A percentile compares a stretch with the other conserved stretches of the same genome.
These are phyloP conservation scores for Caenorhabditis inopinata DNA, from an alignment of 1,140 invertebrate species.

Conservation along the genomic window DNA sequence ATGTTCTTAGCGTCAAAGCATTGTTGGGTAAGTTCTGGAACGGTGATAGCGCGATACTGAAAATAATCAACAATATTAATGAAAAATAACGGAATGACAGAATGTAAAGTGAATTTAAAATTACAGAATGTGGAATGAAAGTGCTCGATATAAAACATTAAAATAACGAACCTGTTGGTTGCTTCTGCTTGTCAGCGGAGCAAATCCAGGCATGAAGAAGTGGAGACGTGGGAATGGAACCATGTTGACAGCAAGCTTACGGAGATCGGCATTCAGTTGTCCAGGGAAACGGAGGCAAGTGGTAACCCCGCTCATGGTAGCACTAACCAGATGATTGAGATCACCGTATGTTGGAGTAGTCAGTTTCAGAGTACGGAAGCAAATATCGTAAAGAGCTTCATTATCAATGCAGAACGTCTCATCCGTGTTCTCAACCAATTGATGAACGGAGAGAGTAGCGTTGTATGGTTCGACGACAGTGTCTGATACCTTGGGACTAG, in stretches of 20 bases:
- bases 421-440: constrained; percentile 76
- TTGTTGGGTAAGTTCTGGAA: constrained; percentile 83
- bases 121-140: too few relatives aligned
- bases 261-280: constrained; percentile 77
- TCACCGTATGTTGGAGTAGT: constrained; percentile 79
- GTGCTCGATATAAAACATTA: too few relatives aligned
- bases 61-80: too few relatives aligned
- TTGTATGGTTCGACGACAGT: constrained; percentile 79
- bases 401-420: constrained; percentile 81
- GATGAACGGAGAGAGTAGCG: constrained; percentile 75
- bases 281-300: constrained; percentile 71
- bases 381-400: constrained; percentile 78
- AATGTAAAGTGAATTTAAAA: too few relatives aligned
- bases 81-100: too few relatives aligned
- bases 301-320: constrained; percentile 73
- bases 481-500: constrained; percentile 79
- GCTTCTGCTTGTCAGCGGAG: constrained; percentile 77
- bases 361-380: constrained; percentile 76
- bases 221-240: constrained; percentile 88
- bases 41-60: constrained; percentile 77
- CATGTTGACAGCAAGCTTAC: constrained; percentile 93
- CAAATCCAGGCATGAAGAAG: constrained; percentile 96
- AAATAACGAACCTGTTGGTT: constrained; percentile 38
- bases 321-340: constrained; percentile 73
- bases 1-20: constrained; percentile 79